These are phyloP conservation scores for Neostethus bicornis DNA, from an alignment of 2,797 vertebrate genomes.

Conservation along the genomic window DNA sequence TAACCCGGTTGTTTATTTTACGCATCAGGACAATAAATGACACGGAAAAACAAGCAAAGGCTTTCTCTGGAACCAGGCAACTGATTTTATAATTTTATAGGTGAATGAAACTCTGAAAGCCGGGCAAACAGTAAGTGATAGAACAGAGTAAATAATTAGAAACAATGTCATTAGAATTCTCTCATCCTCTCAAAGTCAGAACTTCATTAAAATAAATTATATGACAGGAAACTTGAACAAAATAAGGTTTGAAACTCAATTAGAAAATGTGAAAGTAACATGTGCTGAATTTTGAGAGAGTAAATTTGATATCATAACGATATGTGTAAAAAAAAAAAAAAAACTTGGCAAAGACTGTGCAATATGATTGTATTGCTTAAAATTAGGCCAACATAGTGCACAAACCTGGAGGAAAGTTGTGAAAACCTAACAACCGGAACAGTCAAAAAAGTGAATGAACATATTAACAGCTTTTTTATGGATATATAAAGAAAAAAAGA, in stretches of 20 bases:
- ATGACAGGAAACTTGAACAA: constrained; percentile 13
- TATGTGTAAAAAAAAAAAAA: not conserved
- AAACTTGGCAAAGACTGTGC: too few species aligned
- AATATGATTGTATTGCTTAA: not conserved
- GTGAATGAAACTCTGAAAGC: constrained; percentile 17
- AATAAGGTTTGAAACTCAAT: constrained; percentile 1
- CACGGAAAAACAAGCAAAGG: constrained; percentile 30
- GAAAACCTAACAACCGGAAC: too few species aligned
- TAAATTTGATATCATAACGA: not conserved
- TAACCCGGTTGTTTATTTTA: constrained; percentile 43
- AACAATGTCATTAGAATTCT: constrained; percentile 3
- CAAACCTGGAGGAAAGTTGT: too few species aligned
- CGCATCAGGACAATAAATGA: constrained; percentile 27
- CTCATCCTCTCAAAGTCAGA: not conserved
- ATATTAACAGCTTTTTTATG: too few species aligned
- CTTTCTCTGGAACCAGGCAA: constrained; percentile 22
- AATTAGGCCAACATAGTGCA: too few species aligned
- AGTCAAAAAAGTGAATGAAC: too few species aligned
- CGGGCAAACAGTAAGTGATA: not conserved
- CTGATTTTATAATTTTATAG: constrained; percentile 27
- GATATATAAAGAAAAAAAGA: too few species aligned
- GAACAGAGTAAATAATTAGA: constrained; percentile 11
- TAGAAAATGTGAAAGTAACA: constrained; percentile 9
- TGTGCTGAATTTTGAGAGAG: constrained; percentile 11
- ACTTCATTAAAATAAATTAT: constrained; percentile 3